Base-by-base conservation (phyloP, 2,797 vertebrate genomes). In the Danio tinwini region DNA sequence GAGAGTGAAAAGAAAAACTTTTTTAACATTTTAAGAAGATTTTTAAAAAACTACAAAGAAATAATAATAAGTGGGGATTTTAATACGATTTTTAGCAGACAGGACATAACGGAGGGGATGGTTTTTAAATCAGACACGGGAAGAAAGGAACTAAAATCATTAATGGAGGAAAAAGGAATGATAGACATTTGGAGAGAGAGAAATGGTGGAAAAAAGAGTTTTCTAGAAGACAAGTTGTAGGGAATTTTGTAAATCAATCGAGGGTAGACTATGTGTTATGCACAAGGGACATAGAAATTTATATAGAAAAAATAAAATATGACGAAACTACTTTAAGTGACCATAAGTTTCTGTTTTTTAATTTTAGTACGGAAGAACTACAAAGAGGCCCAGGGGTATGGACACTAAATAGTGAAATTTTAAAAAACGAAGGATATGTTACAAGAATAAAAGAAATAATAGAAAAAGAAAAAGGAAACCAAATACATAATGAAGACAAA, bases 341-440 rank as follows among this genome's bases (percentile, higher is more conserved):
- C 12, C 13, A 52, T 52, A 52, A 11, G 7, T 8, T 13, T 13
- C 5, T 14, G 50, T n/a, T 13, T 13, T 50, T 13, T 50, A 50
- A 5, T 6, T 17, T 55, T 17, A n/a, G 55, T 16, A 7, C n/a
- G n/a, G n/a, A n/a, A n/a, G n/a, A n/a, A n/a, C n/a, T 55, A 7
- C 12, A 69, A 69, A 69, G 65, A 39, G 65, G 65, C 14, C 19
- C 47, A 0, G 45, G 65, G 12, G 19, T 49, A 5, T 49, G 19
- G 64, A 10, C 69, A 52, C 69, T 69, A 52, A 69, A 69, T 3
- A 52, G 65, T 37, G 8, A 29, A 7, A 4, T 69, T n/a, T 39
- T 6, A 67, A n/a, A n/a, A n/a, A n/a, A n/a, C n/a, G n/a, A n/a
- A n/a, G n/a, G n/a, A n/a, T n/a, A n/a, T n/a, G n/a, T n/a, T n/a